Conservation (phyloP, 2,888 invertebrate species). For the Globia sparganii region DNA sequence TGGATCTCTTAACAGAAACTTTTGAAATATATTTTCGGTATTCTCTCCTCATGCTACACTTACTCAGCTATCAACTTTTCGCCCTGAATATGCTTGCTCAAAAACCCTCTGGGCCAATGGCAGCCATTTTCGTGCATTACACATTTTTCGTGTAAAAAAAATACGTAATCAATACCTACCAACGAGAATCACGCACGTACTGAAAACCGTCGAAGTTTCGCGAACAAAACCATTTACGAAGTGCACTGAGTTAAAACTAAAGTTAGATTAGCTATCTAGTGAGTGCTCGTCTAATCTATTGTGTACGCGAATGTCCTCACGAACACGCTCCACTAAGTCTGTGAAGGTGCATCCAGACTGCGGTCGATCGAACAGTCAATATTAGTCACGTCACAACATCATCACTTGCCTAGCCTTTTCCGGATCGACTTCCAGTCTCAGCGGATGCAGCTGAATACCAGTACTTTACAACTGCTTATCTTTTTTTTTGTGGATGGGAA, state of each 20-base stretch:
- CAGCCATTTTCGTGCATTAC: neutral
- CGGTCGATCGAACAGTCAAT: neutral
- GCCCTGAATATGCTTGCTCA: no score
- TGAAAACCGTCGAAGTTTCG: conserved; percentile 15
- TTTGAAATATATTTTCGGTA: no score
- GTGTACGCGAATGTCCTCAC: conserved; percentile 60
- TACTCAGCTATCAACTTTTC: no score
- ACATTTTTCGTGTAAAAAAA: conserved; percentile 1
- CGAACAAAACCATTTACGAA: conserved; percentile 63
- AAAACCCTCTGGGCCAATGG: neutral
- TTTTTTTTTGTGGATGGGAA: no score
- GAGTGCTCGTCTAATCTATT: conserved; percentile 59
- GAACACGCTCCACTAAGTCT: conserved; percentile 43
- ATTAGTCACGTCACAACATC: neutral
- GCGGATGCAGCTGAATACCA: neutral
- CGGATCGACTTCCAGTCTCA: neutral
- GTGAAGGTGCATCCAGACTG: conserved; percentile 18
- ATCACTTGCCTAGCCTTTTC: neutral
- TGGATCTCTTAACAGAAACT: no score
- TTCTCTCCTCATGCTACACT: no score
- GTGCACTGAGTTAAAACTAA: conserved; percentile 67
- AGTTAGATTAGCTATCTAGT: conserved; percentile 69
- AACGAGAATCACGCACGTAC: conserved; percentile 23
- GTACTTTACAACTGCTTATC: neutral
- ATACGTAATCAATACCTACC: neutral